These are phyloP conservation scores for Amphipyra berbera DNA, from an alignment of 2,888 invertebrate species.

Conservation along the genomic window DNA sequence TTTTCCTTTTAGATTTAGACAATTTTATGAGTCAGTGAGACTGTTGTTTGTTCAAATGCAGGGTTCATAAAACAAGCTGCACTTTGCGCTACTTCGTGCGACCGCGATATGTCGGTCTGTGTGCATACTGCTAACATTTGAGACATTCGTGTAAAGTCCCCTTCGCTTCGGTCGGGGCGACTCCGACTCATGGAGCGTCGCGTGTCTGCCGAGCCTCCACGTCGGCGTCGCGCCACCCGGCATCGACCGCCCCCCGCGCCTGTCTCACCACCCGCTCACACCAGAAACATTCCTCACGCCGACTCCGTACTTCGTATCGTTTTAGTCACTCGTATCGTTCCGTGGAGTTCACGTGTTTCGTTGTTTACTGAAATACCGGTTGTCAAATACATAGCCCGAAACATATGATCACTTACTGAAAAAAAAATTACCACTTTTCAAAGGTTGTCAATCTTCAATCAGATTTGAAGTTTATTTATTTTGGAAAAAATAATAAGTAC, in stretches of 20 bases:
- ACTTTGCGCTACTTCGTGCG: constrained; percentile 1
- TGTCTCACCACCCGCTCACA: constrained; percentile 56
- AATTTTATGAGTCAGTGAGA: neutral
- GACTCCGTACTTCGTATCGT: constrained; percentile 64
- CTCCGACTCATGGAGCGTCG: constrained; percentile 80
- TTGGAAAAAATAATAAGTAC: constrained; percentile 25
- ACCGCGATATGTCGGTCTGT: constrained; percentile 7
- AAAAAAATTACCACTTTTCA: constrained; percentile 39
- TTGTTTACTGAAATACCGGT: constrained; percentile 48
- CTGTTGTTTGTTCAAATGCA: constrained; percentile 16
- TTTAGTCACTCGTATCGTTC: constrained; percentile 70
- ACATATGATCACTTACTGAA: constrained; percentile 34
- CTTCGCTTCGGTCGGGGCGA: constrained; percentile 64
- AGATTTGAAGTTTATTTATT: constrained; percentile 47
- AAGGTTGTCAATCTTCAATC: constrained; percentile 52
- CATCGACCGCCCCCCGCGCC: constrained; percentile 71
- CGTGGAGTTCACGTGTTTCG: constrained; percentile 65
- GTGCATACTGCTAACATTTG: constrained; percentile 25
- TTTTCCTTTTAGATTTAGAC: neutral
- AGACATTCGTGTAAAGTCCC: constrained; percentile 42
- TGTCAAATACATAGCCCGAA: constrained; percentile 47
- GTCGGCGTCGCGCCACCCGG: constrained; percentile 87
- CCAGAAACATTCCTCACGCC: constrained; percentile 74
- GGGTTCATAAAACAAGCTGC: constrained; percentile 8
- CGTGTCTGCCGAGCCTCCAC: constrained; percentile 88